These are phyloP conservation scores for Acrocyrtus sp. DNA, from an alignment of 2,888 invertebrate species.

Conservation along the genomic window DNA sequence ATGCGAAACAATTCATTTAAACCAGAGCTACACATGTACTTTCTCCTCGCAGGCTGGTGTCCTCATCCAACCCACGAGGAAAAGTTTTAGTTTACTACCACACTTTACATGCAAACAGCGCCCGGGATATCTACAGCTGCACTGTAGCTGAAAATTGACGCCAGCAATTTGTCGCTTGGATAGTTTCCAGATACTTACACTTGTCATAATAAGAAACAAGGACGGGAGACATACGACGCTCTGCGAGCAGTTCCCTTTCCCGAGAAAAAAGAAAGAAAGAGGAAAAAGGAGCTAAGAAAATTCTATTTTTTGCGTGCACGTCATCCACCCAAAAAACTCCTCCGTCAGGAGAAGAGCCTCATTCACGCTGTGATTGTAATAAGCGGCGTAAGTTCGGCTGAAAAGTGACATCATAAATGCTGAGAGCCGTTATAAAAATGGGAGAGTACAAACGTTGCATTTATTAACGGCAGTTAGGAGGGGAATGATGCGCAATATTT, in stretches of 20 bases:
- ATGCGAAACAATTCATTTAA: conserved; percentile 24
- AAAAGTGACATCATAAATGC: conserved; percentile 21
- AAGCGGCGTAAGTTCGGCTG: conserved; percentile 29
- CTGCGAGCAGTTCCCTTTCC: no score
- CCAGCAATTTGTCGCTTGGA: conserved; percentile 53
- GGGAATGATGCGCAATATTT: no score
- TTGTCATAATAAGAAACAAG: conserved; percentile 11
- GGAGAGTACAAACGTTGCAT: conserved; percentile 2
- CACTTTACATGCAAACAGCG: no score
- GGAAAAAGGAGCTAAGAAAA: background rate
- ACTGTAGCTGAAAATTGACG: conserved; percentile 50
- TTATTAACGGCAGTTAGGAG: background rate
- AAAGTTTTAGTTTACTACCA: no score
- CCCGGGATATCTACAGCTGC: no score
- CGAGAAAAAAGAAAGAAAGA: no score
- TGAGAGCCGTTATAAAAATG: conserved; percentile 1
- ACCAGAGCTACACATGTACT: no score
- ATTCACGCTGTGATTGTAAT: conserved; percentile 40
- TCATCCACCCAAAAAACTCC: no score
- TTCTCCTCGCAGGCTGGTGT: background rate
- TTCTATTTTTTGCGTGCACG: no score
- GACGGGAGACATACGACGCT: no score
- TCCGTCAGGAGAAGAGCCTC: conserved; percentile 17
- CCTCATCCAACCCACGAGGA: background rate
- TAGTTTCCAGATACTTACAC: conserved; percentile 43